Conservation (phyloP, 2,888 invertebrate species). For the Andrena camellia region DNA sequence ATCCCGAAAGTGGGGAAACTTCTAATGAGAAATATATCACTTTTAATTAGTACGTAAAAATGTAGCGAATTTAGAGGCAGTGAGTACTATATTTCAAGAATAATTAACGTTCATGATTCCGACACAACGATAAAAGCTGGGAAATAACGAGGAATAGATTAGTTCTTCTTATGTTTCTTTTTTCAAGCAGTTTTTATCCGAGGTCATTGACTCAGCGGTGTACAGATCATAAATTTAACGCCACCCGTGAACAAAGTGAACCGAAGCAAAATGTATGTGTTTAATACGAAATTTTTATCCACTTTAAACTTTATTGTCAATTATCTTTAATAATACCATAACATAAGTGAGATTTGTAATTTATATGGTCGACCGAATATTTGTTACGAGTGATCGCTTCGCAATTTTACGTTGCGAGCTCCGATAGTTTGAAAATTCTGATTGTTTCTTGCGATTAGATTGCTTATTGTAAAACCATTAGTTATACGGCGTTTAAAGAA, state of each 20-base stretch:
- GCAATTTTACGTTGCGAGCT: constrained; percentile 1
- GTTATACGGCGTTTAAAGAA: not conserved
- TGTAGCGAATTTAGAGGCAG: constrained; percentile 14
- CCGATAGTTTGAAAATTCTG: not conserved
- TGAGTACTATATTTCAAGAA: constrained; percentile 22
- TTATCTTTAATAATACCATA: constrained; percentile 9
- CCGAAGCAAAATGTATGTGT: constrained; percentile 3
- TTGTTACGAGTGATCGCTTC: not conserved
- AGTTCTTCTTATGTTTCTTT: constrained; percentile 15
- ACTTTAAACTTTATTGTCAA: constrained; percentile 18
- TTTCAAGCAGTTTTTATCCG: constrained; percentile 10
- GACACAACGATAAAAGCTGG: constrained; percentile 38
- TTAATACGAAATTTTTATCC: constrained; percentile 1
- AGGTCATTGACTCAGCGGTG: not conserved
- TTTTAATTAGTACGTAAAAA: constrained; percentile 17
- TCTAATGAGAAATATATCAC: constrained; percentile 29
- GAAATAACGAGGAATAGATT: constrained; percentile 2
- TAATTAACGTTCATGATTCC: constrained; percentile 19
- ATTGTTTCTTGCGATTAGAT: not conserved
- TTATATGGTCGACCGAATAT: not conserved
- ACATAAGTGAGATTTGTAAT: not conserved
- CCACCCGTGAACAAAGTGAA: not conserved
- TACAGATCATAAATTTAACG: not conserved
- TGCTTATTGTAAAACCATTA: not conserved
- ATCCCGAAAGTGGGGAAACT: constrained; percentile 2